These are phyloP conservation scores for Hydractinia symbiolongicarpus DNA, from an alignment of 30 jellyfish, hydroid and myxozoan species.

Conservation along the genomic window DNA sequence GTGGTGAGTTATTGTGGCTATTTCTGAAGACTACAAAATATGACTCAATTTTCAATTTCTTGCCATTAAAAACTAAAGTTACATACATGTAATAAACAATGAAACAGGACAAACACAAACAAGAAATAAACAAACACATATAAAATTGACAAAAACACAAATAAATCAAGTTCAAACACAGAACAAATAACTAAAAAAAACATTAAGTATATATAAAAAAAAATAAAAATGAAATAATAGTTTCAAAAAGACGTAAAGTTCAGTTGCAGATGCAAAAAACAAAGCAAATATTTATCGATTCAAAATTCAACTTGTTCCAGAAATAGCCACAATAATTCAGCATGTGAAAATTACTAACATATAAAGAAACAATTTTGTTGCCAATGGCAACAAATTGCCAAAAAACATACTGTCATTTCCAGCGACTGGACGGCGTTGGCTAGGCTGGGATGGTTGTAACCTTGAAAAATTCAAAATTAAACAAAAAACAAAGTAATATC, in stretches of 20 bases:
- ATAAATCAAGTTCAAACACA: too few species aligned
- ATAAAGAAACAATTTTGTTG: background rate
- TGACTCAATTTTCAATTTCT: too few species aligned
- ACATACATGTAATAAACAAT: too few species aligned
- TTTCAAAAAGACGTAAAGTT: background rate
- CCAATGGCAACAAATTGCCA: background rate
- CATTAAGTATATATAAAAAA: too few species aligned
- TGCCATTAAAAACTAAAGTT: too few species aligned
- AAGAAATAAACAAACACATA: too few species aligned
- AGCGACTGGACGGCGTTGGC: background rate
- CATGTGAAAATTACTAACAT: background rate
- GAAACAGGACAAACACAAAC: too few species aligned
- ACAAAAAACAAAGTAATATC: background rate
- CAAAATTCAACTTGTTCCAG: background rate
- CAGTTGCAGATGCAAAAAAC: background rate
- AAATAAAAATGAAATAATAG: too few species aligned
- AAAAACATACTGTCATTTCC: background rate
- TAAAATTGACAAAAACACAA: too few species aligned
- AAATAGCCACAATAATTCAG: background rate
- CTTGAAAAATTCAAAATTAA: background rate
- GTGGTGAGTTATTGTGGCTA: too few species aligned
- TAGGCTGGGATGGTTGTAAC: constrained; percentile 12
- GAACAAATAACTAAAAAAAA: too few species aligned
- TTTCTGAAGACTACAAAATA: too few species aligned
- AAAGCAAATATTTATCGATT: background rate